A percentile compares a stretch with the other conserved stretches of the same genome.
Evolutionary conservation across 2,888 invertebrate species (phyloP).

Genomic region (Antitype chi): DNA sequence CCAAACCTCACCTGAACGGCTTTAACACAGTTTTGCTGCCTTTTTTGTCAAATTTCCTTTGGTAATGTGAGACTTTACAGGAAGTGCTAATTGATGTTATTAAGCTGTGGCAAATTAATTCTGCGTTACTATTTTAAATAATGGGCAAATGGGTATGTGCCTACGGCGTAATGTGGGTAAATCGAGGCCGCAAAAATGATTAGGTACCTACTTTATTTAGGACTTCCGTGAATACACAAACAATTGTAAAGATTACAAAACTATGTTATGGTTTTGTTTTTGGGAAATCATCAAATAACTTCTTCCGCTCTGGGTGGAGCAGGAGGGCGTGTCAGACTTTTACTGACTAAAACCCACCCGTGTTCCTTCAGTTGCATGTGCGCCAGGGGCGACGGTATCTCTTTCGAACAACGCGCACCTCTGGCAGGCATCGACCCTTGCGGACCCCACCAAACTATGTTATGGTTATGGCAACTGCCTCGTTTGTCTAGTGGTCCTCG

Average conservation of each 20-base stretch:
- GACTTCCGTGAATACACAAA: not conserved
- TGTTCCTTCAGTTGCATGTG: too few species aligned
- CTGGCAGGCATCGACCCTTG: too few species aligned
- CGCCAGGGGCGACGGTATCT: too few species aligned
- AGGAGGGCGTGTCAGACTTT: too few species aligned
- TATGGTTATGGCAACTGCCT: too few species aligned
- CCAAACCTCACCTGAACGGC: conserved; percentile 61
- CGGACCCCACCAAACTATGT: too few species aligned
- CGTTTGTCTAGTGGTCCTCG: too few species aligned
- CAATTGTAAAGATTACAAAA: not conserved
- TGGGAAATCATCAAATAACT: too few species aligned
- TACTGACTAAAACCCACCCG: too few species aligned
- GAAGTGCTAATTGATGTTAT: conserved; percentile 52
- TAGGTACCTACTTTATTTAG: too few species aligned
- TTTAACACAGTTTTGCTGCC: conserved; percentile 52
- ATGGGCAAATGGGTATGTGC: not conserved
- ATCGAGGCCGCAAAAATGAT: not conserved
- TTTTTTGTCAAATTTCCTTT: conserved; percentile 59
- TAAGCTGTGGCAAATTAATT: conserved; percentile 34
- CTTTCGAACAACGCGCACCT: too few species aligned
- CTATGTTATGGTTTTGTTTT: not conserved
- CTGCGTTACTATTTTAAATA: conserved; percentile 3
- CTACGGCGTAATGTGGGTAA: not conserved
- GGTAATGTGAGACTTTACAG: conserved; percentile 58
- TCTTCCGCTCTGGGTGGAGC: too few species aligned